Evolutionary conservation across 23 tunicate genomes (phyloP).

Genomic region (Ascidia mentula): DNA sequence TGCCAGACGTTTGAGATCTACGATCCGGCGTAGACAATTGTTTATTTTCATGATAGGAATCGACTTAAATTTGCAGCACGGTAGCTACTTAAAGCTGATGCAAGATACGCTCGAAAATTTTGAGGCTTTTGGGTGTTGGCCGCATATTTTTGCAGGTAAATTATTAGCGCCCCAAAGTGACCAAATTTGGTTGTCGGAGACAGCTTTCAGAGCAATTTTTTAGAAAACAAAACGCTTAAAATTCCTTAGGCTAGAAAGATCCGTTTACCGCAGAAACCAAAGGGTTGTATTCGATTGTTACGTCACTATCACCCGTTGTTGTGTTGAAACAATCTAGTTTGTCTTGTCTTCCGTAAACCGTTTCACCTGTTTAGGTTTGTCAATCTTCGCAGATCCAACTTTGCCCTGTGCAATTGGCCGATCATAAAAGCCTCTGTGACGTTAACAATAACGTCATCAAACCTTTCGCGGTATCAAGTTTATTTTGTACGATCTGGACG

Average conservation of each 20-base stretch:
- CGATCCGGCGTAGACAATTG: too few relatives aligned
- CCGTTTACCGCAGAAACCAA: background rate
- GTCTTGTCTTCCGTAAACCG: background rate
- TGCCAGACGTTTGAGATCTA: too few relatives aligned
- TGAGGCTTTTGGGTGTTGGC: too few relatives aligned
- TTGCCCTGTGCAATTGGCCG: background rate
- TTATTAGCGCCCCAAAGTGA: too few relatives aligned
- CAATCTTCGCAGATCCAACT: background rate
- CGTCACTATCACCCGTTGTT: background rate
- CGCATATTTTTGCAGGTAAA: too few relatives aligned
- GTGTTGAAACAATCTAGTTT: background rate
- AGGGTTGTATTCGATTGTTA: background rate
- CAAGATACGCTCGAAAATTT: too few relatives aligned
- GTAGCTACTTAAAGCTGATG: too few relatives aligned
- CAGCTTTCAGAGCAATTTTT: background rate
- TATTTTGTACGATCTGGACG: too few relatives aligned
- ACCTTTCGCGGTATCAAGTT: slow-evolving; percentile 2
- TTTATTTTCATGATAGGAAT: too few relatives aligned
- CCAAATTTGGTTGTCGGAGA: background rate
- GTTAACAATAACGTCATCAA: background rate
- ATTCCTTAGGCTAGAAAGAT: background rate
- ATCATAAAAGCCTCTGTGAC: background rate
- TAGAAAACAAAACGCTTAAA: background rate
- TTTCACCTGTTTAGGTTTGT: slow-evolving; percentile 3
- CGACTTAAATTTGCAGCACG: too few relatives aligned